Base-by-base conservation (phyloP, 2,113 vertebrate genomes). In the Prunella fulvescens region DNA sequence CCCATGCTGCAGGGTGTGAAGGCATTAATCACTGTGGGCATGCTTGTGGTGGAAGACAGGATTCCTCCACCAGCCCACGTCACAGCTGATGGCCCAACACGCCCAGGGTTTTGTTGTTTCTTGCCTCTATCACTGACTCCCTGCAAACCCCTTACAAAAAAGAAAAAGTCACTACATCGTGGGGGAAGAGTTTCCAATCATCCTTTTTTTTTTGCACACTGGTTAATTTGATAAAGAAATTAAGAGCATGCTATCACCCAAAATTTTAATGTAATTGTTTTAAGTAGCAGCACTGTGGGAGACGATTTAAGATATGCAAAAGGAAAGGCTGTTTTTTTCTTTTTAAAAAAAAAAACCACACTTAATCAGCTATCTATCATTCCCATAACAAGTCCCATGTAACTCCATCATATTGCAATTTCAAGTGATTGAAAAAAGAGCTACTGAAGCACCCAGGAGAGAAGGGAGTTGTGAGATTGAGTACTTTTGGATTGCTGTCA, bases 231-330 rank as follows among this genome's bases (percentile, higher is more conserved):
- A 87, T 84, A 80, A 88, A 71, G 74, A 91, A 72, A 76, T 70
- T 40, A 81, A 66, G 37, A 71, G 24, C 7, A 1, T 83, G 35
- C n/a, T 94, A 45, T 69, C 24, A 14, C 65, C 13, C 58, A 58
- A 65, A 85, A 29, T 72, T 86, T 96, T 95, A 93, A 94, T 89
- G 67, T 19, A 94, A 54, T 77, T 92, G 48, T 83, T 83, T 93
- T 64, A 73, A 96, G 53, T 58, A 72, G 28, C 74, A 82, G 58
- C 17, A 53, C 24, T 81, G 24, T 73, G 70, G 42, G 39, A 54
- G 48, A 67, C 53, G 82, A 51, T 86, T 60, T 53, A 66, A 71
- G 45, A 64, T 42, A 90, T n/a, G 29, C 37, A 54, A 80, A 88
- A 76, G 11, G 15, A 73, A 60, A 88, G 73, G 19, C 66, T 71